Conservation (phyloP, 1,140 invertebrate genomes). For the Thaumetopoea pityocampa region DNA sequence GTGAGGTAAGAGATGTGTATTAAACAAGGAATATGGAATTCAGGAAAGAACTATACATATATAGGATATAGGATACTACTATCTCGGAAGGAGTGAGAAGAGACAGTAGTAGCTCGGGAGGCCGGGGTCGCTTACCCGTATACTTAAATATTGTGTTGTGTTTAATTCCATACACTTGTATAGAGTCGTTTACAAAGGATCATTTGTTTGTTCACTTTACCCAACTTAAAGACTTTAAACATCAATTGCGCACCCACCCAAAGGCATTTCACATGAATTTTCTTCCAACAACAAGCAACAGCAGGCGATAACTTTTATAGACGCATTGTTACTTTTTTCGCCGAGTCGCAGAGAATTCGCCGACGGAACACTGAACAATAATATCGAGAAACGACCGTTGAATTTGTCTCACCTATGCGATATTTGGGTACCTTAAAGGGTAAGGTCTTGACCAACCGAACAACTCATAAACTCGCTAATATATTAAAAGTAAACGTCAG, state of each 20-base stretch:
- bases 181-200: no score
- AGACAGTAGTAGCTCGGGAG: no score
- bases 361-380: slow-evolving; percentile 54
- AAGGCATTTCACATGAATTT: slow-evolving; percentile 15
- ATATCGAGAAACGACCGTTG: slow-evolving; percentile 39
- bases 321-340: slow-evolving; percentile 50
- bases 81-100: no score
- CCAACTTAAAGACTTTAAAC: background rate
- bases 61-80: no score
- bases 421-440: slow-evolving; percentile 34
- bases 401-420: slow-evolving; percentile 65
- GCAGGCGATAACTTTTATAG: slow-evolving; percentile 59
- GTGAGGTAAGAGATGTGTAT: no score
- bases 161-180: no score
- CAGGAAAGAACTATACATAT: no score
- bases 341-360: slow-evolving; percentile 23
- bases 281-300: slow-evolving; percentile 40
- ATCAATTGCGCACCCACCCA: slow-evolving; percentile 1
- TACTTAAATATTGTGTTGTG: no score
- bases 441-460: slow-evolving; percentile 40
- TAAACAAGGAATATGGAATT: no score
- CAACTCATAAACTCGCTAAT: slow-evolving; percentile 31
- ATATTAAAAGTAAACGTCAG: slow-evolving; percentile 28
- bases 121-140: no score
- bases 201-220: no score